Conservation (phyloP, 2,113 vertebrate species). For the Ivindomyrus marchei region DNA sequence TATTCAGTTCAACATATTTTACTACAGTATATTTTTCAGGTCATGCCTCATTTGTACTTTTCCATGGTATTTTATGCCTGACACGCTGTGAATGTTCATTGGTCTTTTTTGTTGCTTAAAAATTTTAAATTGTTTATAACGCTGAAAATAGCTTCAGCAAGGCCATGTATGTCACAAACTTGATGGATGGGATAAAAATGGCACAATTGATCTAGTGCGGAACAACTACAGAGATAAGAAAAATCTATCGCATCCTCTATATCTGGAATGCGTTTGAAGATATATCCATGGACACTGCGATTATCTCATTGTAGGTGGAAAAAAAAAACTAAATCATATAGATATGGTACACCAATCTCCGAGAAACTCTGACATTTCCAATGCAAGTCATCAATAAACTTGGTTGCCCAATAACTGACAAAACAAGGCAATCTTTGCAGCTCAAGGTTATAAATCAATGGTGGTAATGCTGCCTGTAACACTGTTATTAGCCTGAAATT, state of each 20-base stretch:
- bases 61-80: not conserved
- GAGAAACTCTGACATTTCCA: conserved; percentile 25
- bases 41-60: not conserved
- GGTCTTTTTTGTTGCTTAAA: not conserved
- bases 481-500: conserved; percentile 27
- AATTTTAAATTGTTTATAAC: not conserved
- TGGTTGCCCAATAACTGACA: conserved; percentile 65
- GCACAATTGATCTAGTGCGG: conserved; percentile 8
- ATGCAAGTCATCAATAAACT: conserved; percentile 47
- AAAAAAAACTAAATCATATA: conserved; percentile 7
- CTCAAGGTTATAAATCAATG: conserved; percentile 32
- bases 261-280: conserved; percentile 15
- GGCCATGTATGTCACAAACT: not conserved
- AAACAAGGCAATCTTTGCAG: conserved; percentile 50
- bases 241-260: conserved; percentile 13
- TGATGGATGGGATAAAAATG: not conserved
- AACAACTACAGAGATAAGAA: conserved; percentile 14
- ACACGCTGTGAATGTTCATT: not conserved
- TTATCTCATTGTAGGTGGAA: conserved; percentile 11
- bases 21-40: not conserved
- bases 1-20: not conserved
- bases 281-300: conserved; percentile 18
- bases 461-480: conserved; percentile 21
- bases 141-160: not conserved
- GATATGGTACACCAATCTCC: conserved; percentile 27